Evolutionary conservation across 2,113 vertebrate genomes (phyloP).

Genomic region (Galemys pyrenaicus): DNA sequence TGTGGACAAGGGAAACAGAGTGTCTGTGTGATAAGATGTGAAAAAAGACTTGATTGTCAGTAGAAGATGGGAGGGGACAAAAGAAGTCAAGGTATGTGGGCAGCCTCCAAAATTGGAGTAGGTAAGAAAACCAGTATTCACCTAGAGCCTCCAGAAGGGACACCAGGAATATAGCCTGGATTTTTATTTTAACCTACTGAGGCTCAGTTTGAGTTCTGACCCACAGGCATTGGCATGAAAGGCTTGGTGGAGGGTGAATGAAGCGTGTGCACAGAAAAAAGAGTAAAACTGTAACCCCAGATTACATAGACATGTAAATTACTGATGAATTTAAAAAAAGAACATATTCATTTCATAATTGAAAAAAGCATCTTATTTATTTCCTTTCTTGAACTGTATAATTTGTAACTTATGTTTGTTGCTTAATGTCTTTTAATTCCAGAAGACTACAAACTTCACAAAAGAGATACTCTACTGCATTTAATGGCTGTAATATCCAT

Average conservation of each 20-base stretch:
- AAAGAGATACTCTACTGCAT: background rate
- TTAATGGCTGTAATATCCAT: background rate
- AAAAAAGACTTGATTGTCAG: background rate
- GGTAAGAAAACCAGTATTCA: background rate
- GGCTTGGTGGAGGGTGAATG: too few species aligned
- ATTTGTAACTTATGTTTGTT: background rate
- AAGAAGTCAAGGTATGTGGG: background rate
- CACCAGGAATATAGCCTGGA: background rate
- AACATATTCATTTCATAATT: too few species aligned
- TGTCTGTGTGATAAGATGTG: background rate
- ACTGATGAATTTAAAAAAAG: conserved; percentile 1
- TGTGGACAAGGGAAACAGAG: background rate
- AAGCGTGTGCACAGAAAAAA: too few species aligned
- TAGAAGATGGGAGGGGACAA: background rate
- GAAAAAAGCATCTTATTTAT: background rate
- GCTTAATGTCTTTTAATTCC: background rate
- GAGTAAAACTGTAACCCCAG: too few species aligned
- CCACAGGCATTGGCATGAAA: background rate
- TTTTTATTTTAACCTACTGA: background rate
- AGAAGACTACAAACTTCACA: background rate
- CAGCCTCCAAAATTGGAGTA: background rate
- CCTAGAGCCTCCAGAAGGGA: background rate
- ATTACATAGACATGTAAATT: background rate
- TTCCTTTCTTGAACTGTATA: background rate
- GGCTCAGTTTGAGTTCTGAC: background rate